phyloP scores from a whole-genome alignment of 2,888 invertebrate genomes.

The Chrysomela aeneicollis region DNA sequence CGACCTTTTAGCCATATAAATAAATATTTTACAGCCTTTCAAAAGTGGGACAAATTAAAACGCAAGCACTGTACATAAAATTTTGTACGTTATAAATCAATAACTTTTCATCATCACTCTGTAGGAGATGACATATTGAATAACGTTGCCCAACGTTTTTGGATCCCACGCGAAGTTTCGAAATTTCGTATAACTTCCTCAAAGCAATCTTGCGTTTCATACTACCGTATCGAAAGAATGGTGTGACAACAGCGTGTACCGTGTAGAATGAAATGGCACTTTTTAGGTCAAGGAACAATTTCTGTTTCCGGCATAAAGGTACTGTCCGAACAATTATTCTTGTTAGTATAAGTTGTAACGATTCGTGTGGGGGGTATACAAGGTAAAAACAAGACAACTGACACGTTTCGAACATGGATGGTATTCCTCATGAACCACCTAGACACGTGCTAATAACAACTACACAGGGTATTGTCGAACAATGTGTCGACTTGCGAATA shows the following conservation, averaged over 20 bases:
- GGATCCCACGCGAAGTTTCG: conserved; percentile 29
- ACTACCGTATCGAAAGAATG: conserved; percentile 26
- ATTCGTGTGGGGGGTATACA: no score
- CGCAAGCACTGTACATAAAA: no score
- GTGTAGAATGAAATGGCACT: conserved; percentile 35
- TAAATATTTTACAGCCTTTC: no score
- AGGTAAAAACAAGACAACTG: conserved; percentile 26
- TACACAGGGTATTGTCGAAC: background rate
- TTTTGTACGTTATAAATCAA: no score
- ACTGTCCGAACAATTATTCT: conserved; percentile 30
- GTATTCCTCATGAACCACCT: no score
- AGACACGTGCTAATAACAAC: no score
- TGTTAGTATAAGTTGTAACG: no score
- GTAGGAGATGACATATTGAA: background rate
- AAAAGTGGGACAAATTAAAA: no score
- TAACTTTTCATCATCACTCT: background rate
- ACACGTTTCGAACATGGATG: no score
- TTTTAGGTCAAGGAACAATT: conserved; percentile 43
- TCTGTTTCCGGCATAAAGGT: conserved; percentile 37
- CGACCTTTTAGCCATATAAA: no score
- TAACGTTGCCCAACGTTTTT: background rate
- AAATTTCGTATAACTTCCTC: conserved; percentile 25
- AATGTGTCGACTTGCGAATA: background rate
- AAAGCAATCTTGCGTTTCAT: background rate
- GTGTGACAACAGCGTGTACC: conserved; percentile 34